Evolutionary conservation across 2,113 vertebrate species (phyloP).

Genomic region (Tinamus guttatus): DNA sequence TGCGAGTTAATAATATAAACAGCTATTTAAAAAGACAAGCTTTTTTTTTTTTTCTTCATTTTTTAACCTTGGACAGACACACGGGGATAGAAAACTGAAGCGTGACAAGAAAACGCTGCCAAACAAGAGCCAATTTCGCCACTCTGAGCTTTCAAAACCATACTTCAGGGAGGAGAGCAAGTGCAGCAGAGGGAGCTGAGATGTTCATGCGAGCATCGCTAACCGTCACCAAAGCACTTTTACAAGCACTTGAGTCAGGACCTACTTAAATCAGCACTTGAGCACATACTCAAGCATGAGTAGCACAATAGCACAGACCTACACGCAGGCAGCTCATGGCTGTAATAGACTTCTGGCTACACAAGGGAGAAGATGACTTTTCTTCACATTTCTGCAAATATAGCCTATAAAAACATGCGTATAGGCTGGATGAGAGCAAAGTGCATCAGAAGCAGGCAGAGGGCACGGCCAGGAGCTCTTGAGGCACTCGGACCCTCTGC

Average conservation of each 20-base stretch:
- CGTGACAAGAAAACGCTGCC: neutral
- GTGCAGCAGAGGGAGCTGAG: neutral
- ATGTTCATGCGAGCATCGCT: accelerated
- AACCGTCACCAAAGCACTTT: neutral
- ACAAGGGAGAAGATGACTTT: neutral
- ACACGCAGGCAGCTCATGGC: accelerated
- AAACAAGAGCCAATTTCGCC: neutral
- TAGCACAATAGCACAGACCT: neutral
- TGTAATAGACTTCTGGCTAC: neutral
- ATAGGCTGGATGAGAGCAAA: neutral
- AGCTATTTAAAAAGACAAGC: neutral
- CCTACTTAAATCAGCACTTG: neutral
- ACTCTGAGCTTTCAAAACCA: neutral
- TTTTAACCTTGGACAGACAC: neutral
- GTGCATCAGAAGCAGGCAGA: accelerated
- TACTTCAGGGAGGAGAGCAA: neutral
- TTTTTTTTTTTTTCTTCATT: neutral
- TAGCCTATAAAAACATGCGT: neutral
- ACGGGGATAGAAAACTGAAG: accelerated
- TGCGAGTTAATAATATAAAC: accelerated
- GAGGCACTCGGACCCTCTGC: neutral
- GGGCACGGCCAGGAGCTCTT: neutral
- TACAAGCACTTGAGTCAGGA: neutral
- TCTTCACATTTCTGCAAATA: accelerated
- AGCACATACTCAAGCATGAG: accelerated